Conservation (phyloP, 2,113 vertebrate species). For the Microtus oregoni region DNA sequence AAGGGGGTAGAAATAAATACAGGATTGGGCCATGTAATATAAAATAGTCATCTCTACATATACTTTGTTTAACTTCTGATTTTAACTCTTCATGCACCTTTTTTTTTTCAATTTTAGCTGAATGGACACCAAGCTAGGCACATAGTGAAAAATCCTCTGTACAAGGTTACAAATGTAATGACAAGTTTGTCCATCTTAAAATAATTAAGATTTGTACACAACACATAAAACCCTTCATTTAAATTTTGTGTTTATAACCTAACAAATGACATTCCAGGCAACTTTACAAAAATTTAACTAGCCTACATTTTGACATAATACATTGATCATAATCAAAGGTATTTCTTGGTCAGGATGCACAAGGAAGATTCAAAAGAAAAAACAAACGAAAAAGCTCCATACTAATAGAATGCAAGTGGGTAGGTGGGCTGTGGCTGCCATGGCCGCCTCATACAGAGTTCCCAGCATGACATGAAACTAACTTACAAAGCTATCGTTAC, state of each 20-base stretch:
- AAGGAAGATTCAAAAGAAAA: conserved; percentile 78
- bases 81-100: conserved; percentile 90
- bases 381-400: conserved; percentile 64
- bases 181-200: conserved; percentile 82
- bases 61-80: conserved; percentile 86
- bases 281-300: conserved; percentile 87
- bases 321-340: conserved; percentile 80
- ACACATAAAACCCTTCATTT: conserved; percentile 86
- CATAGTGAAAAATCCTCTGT: conserved; percentile 91
- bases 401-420: conserved; percentile 65
- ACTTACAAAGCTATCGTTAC: conserved; percentile 75
- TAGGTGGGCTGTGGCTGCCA: conserved; percentile 63
- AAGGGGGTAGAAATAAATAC: conserved; percentile 91
- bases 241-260: conserved; percentile 83
- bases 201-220: conserved; percentile 84
- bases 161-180: conserved; percentile 89
- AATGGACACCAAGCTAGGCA: conserved; percentile 92
- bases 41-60: conserved; percentile 93
- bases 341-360: conserved; percentile 87
- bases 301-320: conserved; percentile 86
- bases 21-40: conserved; percentile 90
- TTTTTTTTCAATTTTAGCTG: conserved; percentile 87
- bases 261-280: conserved; percentile 87
- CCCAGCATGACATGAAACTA: conserved; percentile 70
- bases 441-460: conserved; percentile 65